Evolutionary conservation across 1,140 invertebrate species (phyloP).

Genomic region (Paracyclopina nana): DNA sequence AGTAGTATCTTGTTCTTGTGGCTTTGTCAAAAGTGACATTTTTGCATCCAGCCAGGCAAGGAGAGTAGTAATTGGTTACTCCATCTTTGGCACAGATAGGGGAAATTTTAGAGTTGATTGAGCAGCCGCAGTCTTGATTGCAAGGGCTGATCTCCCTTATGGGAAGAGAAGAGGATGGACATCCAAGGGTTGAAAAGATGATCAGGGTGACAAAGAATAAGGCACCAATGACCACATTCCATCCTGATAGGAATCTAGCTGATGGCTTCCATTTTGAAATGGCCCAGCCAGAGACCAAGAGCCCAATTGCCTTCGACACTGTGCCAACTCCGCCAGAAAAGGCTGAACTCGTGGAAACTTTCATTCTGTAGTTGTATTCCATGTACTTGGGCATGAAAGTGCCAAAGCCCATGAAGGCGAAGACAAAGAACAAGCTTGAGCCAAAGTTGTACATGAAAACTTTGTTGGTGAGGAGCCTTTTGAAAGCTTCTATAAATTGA

Average conservation of each 20-base stretch:
- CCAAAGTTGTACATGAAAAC: slow-evolving; percentile 45
- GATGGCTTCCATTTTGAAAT: slow-evolving; percentile 5
- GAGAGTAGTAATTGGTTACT: slow-evolving; percentile 7
- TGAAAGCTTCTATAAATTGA: too few species aligned
- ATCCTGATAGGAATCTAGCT: slow-evolving; percentile 9
- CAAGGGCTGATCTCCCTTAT: background rate
- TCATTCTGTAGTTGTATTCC: slow-evolving; percentile 41
- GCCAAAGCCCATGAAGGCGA: slow-evolving; percentile 50
- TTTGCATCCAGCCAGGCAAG: slow-evolving; percentile 12
- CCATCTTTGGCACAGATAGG: slow-evolving; percentile 16
- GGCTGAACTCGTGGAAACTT: slow-evolving; percentile 1
- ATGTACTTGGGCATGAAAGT: slow-evolving; percentile 56
- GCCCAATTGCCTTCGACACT: slow-evolving; percentile 5
- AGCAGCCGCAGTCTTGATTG: slow-evolving; percentile 6
- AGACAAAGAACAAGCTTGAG: slow-evolving; percentile 42
- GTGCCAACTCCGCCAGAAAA: background rate
- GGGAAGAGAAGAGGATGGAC: background rate
- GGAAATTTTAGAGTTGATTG: background rate
- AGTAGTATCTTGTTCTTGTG: background rate
- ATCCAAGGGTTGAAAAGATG: slow-evolving; percentile 2
- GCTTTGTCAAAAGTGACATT: background rate
- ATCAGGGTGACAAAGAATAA: slow-evolving; percentile 8
- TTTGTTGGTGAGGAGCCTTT: slow-evolving; percentile 37
- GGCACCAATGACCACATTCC: slow-evolving; percentile 6
- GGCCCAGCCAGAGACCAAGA: slow-evolving; percentile 6